Evolutionary conservation across 2,888 invertebrate species (phyloP), one percentile per base, ranked within the genome.

Genomic region (Hemithea aestivaria): DNA sequence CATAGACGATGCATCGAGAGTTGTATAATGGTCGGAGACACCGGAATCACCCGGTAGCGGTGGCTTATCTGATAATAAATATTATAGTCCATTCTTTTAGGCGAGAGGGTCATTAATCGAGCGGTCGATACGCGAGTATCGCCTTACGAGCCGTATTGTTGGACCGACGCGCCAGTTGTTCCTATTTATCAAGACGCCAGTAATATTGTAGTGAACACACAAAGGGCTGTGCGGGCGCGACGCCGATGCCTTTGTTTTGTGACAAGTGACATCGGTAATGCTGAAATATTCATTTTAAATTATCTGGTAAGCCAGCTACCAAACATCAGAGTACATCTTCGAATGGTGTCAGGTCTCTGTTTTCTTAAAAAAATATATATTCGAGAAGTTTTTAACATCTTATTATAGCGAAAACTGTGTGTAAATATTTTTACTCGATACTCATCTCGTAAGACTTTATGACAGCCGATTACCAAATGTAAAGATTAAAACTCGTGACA

Each of bases 1-100:
- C 76, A 76, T 68, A 73, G 75, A 59, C 70, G 69, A 74, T 73
- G 73, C 75, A 70, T 63, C 56, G 65, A 64, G 67, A 61, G 60
- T 62, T 56, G 75, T 77, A 79, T 76, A 81, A 82, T 82, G 75
- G 77, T 62, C 59, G 62, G 73, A 67, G 80, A 81, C 83, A 81
- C 72, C 80, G 77, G 81, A 79, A 83, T 84, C 79, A 76, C 75
- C 80, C 85, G 66, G 87, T 87, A 87, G 87, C 85, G 66, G 62
- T 42, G 68, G 70, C 74, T 80, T 84, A 87, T 87, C 87, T 77
- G 83, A 87, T 87, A 83, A 85, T 84, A 85, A 85, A 87, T 85
- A 85, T 85, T 83, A 77, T 78, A 70, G 78, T 73, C 81, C 82
- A 84, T 87, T 87, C 85, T 87, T 87, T 87, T 85, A 82, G 81